Conservation (phyloP, 2,113 vertebrate genomes). For the Grammomys dolichurus region DNA sequence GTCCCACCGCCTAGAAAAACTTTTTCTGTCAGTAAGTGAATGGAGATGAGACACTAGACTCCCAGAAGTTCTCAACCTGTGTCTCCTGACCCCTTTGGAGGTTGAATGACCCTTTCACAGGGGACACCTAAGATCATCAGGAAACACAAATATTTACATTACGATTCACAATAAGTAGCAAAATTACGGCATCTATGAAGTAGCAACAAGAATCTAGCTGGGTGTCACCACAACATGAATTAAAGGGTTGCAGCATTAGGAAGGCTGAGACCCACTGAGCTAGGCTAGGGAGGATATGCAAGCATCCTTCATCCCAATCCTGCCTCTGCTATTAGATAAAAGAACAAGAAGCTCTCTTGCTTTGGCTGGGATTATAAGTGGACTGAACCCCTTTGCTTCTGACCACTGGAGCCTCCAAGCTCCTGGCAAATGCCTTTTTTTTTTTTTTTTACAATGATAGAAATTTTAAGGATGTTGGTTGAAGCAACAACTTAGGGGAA, state of each 20-base stretch:
- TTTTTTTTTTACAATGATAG: neutral
- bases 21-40: neutral
- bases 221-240: neutral
- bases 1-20: neutral
- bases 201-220: neutral
- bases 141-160: neutral
- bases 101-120: neutral
- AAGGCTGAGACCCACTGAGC: neutral
- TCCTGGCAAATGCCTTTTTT: neutral
- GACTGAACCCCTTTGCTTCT: neutral
- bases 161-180: neutral
- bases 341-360: neutral
- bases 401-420: neutral
- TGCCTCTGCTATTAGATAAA: fast-evolving
- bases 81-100: neutral
- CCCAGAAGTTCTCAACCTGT: neutral
- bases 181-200: neutral
- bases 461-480: neutral
- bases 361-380: neutral
- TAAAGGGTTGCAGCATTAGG: neutral
- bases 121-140: neutral
- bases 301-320: neutral
- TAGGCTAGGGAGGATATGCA: neutral
- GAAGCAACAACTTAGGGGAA: neutral
- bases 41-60: neutral